Conservation (phyloP, 2,113 vertebrate genomes). For the Maccullochella peelii region DNA sequence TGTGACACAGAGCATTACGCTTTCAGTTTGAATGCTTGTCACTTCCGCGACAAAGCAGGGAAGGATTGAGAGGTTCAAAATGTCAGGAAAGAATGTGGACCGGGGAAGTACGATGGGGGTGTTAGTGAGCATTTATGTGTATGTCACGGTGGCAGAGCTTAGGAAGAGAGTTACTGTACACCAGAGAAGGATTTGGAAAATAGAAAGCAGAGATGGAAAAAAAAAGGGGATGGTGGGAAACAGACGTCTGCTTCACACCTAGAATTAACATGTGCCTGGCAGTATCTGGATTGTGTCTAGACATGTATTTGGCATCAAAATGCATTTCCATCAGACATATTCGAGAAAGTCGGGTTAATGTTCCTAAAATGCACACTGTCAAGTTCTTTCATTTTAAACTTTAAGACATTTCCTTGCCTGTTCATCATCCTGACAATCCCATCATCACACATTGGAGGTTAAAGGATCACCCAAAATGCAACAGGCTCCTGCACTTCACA, state of each 20-base stretch:
- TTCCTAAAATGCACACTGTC: not conserved
- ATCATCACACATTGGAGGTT: not conserved
- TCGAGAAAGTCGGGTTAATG: not conserved
- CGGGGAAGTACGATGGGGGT: slow-evolving; percentile 29
- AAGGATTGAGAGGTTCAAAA: slow-evolving; percentile 69
- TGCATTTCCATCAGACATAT: not conserved
- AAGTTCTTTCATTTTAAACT: not conserved
- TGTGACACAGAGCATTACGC: slow-evolving; percentile 66
- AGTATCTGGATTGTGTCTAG: not conserved
- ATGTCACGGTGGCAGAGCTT: slow-evolving; percentile 10
- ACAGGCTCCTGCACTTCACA: not conserved
- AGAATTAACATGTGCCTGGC: not conserved
- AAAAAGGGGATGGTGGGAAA: slow-evolving; percentile 2
- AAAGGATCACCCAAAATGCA: slow-evolving; percentile 12
- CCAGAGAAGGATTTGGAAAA: not conserved
- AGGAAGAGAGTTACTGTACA: slow-evolving; percentile 25
- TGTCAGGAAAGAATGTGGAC: slow-evolving; percentile 58
- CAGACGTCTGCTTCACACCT: slow-evolving; percentile 7
- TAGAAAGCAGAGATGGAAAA: not conserved
- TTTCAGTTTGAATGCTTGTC: slow-evolving; percentile 69
- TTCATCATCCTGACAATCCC: not conserved
- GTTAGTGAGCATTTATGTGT: slow-evolving; percentile 52
- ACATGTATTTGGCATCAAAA: slow-evolving; percentile 13
- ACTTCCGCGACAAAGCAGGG: slow-evolving; percentile 60
- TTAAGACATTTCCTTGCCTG: not conserved